These are phyloP conservation scores for Bucorvus abyssinicus DNA, from an alignment of 2,797 vertebrate species.

Conservation along the genomic window DNA sequence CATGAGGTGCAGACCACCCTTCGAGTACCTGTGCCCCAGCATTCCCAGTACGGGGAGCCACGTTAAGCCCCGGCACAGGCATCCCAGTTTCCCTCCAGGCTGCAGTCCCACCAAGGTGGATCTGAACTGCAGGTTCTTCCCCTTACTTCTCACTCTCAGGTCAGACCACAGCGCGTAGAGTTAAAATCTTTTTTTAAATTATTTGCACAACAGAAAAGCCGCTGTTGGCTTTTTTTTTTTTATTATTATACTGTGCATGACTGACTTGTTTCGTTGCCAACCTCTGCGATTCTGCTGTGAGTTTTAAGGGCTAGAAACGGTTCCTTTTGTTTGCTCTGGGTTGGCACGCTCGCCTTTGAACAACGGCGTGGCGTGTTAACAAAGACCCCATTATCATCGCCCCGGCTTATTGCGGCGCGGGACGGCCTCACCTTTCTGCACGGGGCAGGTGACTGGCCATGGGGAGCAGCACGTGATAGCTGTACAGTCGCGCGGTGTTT, in stretches of 20 bases:
- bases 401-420: not conserved
- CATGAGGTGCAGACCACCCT: not conserved
- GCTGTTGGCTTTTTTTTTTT: not conserved
- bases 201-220: not conserved
- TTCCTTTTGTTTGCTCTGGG: slow-evolving; percentile 33
- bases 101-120: not conserved
- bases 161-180: not conserved
- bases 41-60: not conserved
- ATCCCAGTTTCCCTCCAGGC: not conserved
- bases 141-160: not conserved
- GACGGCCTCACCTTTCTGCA: slow-evolving; percentile 4
- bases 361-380: slow-evolving; percentile 24
- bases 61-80: not conserved
- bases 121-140: not conserved
- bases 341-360: not conserved
- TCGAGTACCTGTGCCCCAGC: not conserved
- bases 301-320: slow-evolving; percentile 34
- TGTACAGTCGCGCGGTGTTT: not conserved
- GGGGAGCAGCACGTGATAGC: not conserved
- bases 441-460: slow-evolving; percentile 3
- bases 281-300: not conserved
- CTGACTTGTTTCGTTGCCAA: not conserved
- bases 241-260: not conserved
- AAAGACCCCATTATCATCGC: slow-evolving; percentile 25
- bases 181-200: not conserved